phyloP scores from a whole-genome alignment of 2,888 invertebrate species.

The Leucophora obtusa region DNA sequence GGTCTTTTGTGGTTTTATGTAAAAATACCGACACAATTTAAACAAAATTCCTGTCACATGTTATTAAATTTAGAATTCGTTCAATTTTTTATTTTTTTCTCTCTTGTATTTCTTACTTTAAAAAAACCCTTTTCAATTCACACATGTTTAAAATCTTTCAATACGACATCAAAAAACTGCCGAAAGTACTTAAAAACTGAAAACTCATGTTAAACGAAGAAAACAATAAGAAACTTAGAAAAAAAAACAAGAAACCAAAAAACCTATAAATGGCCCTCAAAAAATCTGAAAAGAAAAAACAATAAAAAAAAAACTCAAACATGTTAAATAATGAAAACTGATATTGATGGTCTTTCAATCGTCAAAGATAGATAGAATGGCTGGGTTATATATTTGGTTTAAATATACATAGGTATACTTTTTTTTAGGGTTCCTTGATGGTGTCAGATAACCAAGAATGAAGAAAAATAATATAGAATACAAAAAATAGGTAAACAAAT shows the following conservation, averaged over 20 bases:
- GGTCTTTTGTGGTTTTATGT: constrained; percentile 10
- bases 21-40: constrained; percentile 13
- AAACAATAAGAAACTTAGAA: constrained; percentile 35
- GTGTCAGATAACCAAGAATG: constrained; percentile 41
- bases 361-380: constrained; percentile 8
- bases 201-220: constrained; percentile 36
- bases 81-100: background rate
- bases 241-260: constrained; percentile 30
- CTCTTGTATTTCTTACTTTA: background rate
- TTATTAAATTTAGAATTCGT: constrained; percentile 40
- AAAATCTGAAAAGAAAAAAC: constrained; percentile 20
- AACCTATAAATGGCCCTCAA: constrained; percentile 26
- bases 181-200: constrained; percentile 36
- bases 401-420: background rate
- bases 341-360: constrained; percentile 63
- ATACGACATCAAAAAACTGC: constrained; percentile 43
- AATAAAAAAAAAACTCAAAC: constrained; percentile 15
- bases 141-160: constrained; percentile 52
- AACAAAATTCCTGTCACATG: constrained; percentile 46
- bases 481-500: background rate
- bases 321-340: constrained; percentile 57
- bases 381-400: constrained; percentile 11
- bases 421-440: constrained; percentile 29
- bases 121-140: constrained; percentile 38
- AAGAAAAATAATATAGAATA: background rate